Percentiles rank a stretch among this genome's conserved stretches.
Evolutionary conservation across 2,888 invertebrate species (phyloP).

Genomic region (Orthosia gracilis): DNA sequence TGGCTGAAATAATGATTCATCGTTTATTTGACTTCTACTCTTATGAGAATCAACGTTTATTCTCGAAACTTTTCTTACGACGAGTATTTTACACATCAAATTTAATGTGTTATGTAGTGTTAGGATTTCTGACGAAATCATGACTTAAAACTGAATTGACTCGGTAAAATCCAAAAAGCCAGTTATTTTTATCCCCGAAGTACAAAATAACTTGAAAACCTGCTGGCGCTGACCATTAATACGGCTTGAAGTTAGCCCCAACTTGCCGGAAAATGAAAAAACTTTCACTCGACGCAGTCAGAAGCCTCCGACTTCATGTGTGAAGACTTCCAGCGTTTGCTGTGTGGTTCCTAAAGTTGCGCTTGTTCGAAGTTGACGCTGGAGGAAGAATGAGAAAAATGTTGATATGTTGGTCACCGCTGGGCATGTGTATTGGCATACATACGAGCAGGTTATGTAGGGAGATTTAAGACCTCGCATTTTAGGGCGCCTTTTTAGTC

Average conservation of each 20-base stretch:
- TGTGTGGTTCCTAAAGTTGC: conserved; percentile 23
- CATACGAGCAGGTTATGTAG: too few species aligned
- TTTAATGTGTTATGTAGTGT: too few species aligned
- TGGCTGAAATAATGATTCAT: too few species aligned
- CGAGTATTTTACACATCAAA: too few species aligned
- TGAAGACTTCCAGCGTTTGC: conserved; percentile 2
- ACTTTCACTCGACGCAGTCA: conserved; percentile 25
- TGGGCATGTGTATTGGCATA: background rate
- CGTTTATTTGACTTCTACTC: background rate
- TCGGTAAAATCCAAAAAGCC: background rate
- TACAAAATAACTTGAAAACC: conserved; percentile 16
- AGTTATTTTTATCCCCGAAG: background rate
- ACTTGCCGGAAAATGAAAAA: conserved; percentile 49
- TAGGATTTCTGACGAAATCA: background rate
- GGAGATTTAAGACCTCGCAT: background rate
- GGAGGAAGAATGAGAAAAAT: background rate
- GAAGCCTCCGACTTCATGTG: conserved; percentile 6
- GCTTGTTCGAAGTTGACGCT: conserved; percentile 5
- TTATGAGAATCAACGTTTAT: background rate
- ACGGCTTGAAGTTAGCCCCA: conserved; percentile 24
- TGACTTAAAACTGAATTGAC: background rate
- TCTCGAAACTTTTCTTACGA: background rate
- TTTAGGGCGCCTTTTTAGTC: too few species aligned
- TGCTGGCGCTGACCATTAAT: conserved; percentile 7
- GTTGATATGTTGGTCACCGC: background rate